A percentile compares a stretch with the other conserved stretches of the same genome.
Conservation (phyloP, 1,140 invertebrate species). For the Stegodyphus mimosarum region DNA sequence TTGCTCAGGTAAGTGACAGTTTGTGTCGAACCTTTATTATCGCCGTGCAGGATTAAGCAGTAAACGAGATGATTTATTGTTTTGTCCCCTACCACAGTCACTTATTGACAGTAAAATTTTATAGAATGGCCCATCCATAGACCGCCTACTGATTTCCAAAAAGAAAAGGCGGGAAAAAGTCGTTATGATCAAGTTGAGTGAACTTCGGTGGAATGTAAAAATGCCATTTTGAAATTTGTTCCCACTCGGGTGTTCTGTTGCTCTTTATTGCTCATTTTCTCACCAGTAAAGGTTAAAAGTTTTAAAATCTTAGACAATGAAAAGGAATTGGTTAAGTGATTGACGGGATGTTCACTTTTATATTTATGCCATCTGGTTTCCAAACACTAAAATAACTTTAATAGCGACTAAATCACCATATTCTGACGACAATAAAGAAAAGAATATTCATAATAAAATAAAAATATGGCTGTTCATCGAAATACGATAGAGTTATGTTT, state of each 20-base stretch:
- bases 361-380: too few species aligned
- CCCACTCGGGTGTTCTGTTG: not conserved
- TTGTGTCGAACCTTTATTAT: too few species aligned
- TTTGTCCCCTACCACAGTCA: not conserved
- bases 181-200: not conserved
- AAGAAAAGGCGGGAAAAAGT: not conserved
- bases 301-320: too few species aligned
- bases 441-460: too few species aligned
- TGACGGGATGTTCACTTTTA: too few species aligned
- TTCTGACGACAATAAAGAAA: too few species aligned
- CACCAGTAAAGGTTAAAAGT: not conserved
- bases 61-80: slow-evolving; percentile 35
- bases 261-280: not conserved
- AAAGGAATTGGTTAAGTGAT: too few species aligned
- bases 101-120: slow-evolving; percentile 54
- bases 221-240: slow-evolving; percentile 7
- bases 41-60: slow-evolving; percentile 26
- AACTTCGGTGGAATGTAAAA: not conserved
- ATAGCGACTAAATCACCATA: too few species aligned
- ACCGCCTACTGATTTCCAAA: slow-evolving; percentile 5
- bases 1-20: too few species aligned
- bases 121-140: slow-evolving; percentile 7
- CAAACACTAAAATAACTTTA: too few species aligned
- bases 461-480: too few species aligned
- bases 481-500: too few species aligned